Percentiles rank a stretch among this genome's conserved stretches.
Evolutionary conservation across 1,140 invertebrate species (phyloP).

Genomic region (Harpegnathos saltator): DNA sequence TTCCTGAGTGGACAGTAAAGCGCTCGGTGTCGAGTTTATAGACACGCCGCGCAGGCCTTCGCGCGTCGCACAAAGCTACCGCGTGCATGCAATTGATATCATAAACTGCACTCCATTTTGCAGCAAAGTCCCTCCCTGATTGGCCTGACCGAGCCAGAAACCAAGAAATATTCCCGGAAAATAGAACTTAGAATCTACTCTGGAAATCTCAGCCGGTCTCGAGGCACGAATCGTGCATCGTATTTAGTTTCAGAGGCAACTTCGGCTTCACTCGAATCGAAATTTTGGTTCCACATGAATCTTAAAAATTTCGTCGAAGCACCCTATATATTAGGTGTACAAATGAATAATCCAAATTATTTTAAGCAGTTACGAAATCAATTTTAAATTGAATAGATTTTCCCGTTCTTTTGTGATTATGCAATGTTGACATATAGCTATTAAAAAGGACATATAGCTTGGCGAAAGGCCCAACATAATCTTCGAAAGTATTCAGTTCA

Average conservation of each 20-base stretch:
- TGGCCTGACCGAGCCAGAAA: conserved; percentile 14
- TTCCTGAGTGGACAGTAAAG: conserved; percentile 50
- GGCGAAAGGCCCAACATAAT: too few species aligned
- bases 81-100: conserved; percentile 47
- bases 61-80: neutral
- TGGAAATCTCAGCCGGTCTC: conserved; percentile 31
- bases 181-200: conserved; percentile 22
- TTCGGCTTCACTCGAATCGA: too few species aligned
- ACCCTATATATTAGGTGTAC: too few species aligned
- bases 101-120: conserved; percentile 17
- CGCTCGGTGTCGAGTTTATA: conserved; percentile 46
- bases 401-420: too few species aligned
- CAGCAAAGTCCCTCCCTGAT: conserved; percentile 29
- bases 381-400: too few species aligned
- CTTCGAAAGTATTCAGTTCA: too few species aligned
- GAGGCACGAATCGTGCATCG: neutral
- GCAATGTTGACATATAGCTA: too few species aligned
- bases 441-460: too few species aligned
- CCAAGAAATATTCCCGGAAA: conserved; percentile 33
- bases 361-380: too few species aligned
- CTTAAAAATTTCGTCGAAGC: too few species aligned
- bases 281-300: too few species aligned
- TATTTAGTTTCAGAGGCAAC: conserved; percentile 6
- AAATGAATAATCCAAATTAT: too few species aligned
- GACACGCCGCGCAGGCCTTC: neutral